Base-by-base conservation (phyloP, 2,113 vertebrate species). In the Balaenoptera acutorostrata region DNA sequence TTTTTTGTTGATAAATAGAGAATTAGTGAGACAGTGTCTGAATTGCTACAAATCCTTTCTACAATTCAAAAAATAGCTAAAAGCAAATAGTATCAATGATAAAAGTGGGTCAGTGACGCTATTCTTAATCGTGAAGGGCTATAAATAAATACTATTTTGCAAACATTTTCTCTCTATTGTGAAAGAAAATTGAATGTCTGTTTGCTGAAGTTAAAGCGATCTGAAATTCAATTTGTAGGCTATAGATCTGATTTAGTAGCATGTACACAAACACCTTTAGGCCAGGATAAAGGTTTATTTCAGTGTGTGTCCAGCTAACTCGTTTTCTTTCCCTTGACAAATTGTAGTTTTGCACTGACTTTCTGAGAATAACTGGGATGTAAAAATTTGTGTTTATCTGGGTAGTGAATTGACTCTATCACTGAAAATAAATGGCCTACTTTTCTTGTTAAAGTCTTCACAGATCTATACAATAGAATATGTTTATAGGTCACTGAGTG, bases 141-240 rank as follows among this genome's bases (percentile, higher is more conserved):
- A 46, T 63, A 77, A 93, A 92, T 55, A 85, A 68, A 44, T 72
- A 69, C 66, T 63, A 80, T 31, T 87, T 94, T 84, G n/a, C 86
- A 85, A 81, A 86, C 5, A 88, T 88, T 86, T 93, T 29, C 71
- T 63, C 31, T 93, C 78, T 95, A n/a, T 44, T 63, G 83, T 39
- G 52, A 41, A 75, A 92, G 61, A 87, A 63, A 96, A 87, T 75
- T 87, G 80, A 93, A 90, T 92, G 63, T 86, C 31, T 91, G 49
- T 94, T 94, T 84, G 5, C 66, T 92, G 31, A 93, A 74, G n/a
- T 83, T 90, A 92, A 82, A 61, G 61, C 44, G 94, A 86, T 71
- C 63, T 83, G 11, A 92, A 97, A 93, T 95, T 90, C 57, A 87
- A 72, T 97, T 94, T 97, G 31, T 52, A 6, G 10, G 55, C 49